A percentile compares a stretch with the other conserved stretches of the same genome.
phyloP scores from a whole-genome alignment of 2,888 invertebrate species.

The Seladonia tumulorum region DNA sequence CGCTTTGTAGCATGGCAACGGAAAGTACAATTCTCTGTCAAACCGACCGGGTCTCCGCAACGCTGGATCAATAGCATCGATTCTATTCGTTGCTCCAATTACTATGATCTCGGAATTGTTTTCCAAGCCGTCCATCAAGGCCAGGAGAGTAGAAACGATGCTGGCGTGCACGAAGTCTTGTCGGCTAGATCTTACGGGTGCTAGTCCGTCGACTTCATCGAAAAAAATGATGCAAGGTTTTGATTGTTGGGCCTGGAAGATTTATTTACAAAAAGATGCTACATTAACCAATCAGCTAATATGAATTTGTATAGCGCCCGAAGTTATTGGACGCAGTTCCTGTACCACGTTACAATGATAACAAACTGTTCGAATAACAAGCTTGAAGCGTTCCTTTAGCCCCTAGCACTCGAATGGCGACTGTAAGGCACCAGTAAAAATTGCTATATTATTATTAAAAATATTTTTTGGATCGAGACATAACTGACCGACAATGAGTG shows the following conservation, averaged over 20 bases:
- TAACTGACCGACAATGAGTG: too few species aligned
- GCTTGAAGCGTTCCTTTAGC: too few species aligned
- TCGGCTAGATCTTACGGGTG: constrained; percentile 94
- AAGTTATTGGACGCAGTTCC: not conserved
- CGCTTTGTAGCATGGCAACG: constrained; percentile 91
- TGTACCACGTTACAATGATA: too few species aligned
- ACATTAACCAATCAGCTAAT: not conserved
- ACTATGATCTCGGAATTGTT: constrained; percentile 93
- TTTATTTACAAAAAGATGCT: not conserved
- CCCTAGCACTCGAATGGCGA: too few species aligned
- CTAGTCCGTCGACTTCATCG: constrained; percentile 96
- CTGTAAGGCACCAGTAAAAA: too few species aligned
- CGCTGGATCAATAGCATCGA: constrained; percentile 96
- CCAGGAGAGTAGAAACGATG: constrained; percentile 94
- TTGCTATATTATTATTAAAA: too few species aligned
- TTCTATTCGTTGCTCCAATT: constrained; percentile 95
- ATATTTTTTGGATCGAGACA: too few species aligned
- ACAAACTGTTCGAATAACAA: too few species aligned
- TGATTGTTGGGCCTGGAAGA: constrained; percentile 90
- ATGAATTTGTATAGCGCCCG: not conserved
- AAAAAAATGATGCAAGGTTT: constrained; percentile 96
- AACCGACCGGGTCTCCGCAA: constrained; percentile 94
- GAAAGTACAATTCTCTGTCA: constrained; percentile 94
- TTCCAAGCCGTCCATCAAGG: constrained; percentile 96
- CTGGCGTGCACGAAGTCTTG: constrained; percentile 96